Conservation (phyloP, 92 coral and sea anemone species). For the Palythoa caribaeorum region DNA sequence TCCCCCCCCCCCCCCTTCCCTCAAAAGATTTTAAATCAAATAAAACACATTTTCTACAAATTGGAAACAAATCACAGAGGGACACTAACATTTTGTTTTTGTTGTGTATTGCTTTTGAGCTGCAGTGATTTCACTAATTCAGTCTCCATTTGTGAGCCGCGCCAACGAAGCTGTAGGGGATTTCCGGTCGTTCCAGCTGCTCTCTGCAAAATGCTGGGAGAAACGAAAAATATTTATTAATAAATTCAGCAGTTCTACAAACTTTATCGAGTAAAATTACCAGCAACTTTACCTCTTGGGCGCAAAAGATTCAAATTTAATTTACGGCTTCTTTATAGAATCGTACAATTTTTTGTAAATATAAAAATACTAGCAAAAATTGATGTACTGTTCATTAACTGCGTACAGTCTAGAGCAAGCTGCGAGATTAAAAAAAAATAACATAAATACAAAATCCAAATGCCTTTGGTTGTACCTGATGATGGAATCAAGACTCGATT, state of each 20-base stretch:
- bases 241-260: neutral
- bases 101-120: neutral
- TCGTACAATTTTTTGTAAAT: too few relatives aligned
- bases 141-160: conserved; percentile 34
- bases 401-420: neutral
- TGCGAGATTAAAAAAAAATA: neutral
- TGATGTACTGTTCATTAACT: too few relatives aligned
- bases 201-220: conserved; percentile 19
- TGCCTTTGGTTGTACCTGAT: conserved; percentile 19
- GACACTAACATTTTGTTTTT: conserved; percentile 18
- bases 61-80: neutral
- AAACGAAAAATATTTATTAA: neutral
- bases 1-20: too few relatives aligned
- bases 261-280: neutral
- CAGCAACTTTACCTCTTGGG: too few relatives aligned
- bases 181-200: conserved; percentile 46
- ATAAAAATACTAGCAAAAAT: too few relatives aligned
- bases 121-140: conserved; percentile 28
- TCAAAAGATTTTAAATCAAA: neutral
- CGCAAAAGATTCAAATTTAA: too few relatives aligned
- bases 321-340: too few relatives aligned
- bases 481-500: conserved; percentile 32
- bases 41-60: neutral
- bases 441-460: neutral
- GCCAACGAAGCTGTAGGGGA: conserved; percentile 26